Evolutionary conservation across 2,888 invertebrate species (phyloP).

Genomic region (Hemaris fuciformis): DNA sequence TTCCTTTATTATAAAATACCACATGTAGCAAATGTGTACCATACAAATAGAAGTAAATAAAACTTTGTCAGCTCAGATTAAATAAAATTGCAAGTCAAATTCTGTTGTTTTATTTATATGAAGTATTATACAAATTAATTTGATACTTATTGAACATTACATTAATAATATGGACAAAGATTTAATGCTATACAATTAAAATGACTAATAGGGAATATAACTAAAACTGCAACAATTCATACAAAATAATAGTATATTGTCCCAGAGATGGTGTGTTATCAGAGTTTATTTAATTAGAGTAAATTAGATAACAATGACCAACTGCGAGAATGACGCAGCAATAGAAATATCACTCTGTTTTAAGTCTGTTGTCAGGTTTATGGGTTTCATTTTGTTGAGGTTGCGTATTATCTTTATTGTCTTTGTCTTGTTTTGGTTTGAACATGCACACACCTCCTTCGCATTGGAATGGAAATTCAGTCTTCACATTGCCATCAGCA

Average conservation of each 20-base stretch:
- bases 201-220: no score
- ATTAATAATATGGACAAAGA: no score
- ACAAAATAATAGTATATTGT: no score
- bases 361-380: not conserved
- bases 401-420: slow-evolving; percentile 9
- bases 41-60: not conserved
- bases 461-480: slow-evolving; percentile 83
- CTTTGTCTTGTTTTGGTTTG: slow-evolving; percentile 15
- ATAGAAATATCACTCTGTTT: not conserved
- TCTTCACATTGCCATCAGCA: slow-evolving; percentile 80
- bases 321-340: no score
- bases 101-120: not conserved
- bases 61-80: not conserved
- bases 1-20: not conserved
- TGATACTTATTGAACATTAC: not conserved
- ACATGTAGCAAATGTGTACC: not conserved
- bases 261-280: no score
- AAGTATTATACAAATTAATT: no score
- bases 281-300: no score
- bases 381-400: not conserved
- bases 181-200: no score
- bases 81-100: not conserved
- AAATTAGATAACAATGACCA: no score
- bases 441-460: slow-evolving; percentile 80
- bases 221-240: no score